Evolutionary conservation across 1,140 invertebrate species (phyloP), one percentile per base, ranked within the genome.

Genomic region (Drosophila malerkotliana): DNA sequence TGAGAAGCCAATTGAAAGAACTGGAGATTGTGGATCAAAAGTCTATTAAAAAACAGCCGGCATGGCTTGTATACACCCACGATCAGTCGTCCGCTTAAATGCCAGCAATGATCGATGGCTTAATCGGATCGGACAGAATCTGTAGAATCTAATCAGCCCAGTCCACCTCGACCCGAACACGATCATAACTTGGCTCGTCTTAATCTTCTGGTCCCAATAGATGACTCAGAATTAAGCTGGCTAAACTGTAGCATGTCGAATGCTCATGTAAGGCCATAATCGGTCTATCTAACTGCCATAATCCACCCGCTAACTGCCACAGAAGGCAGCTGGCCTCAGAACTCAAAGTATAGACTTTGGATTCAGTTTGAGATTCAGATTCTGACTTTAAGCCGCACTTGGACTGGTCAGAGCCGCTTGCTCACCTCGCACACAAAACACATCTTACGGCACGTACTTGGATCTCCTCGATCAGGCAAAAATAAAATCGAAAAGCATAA

Each of bases 401-500:
- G 41, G 26, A 53, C 59, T 69, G 61, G 66, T 34, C 66, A 59
- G 44, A 37, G 53, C 32, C 59, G 71, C 66, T 56, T 37, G 77
- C 60, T 81, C 73, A 87, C 77, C 81, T 85, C 81, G 82, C 69
- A 81, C 45, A 67, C 21, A 41, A 10, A 48, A 56, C n/a, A 32
- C 58, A 72, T 45, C 30, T 47, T 34, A 32, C 48, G 62, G 39
- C 60, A 61, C 49, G 21, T 64, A 56, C 55, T 58, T 14, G 39
- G 39, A 4, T 14, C 37, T 57, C 56, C 37, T 57, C 56, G 49
- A 30, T 64, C 21, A 54, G 49, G 44, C 44, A 47, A 85, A 85
- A 85, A 78, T 78, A 81, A 85, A 75, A 81, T 87, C 77, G 77
- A 80, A 87, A 74, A 85, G 74, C 82, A 87, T 85, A 76, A 81